Base-by-base conservation (phyloP, 2,797 vertebrate species). In the Pelochelys cantorii region DNA sequence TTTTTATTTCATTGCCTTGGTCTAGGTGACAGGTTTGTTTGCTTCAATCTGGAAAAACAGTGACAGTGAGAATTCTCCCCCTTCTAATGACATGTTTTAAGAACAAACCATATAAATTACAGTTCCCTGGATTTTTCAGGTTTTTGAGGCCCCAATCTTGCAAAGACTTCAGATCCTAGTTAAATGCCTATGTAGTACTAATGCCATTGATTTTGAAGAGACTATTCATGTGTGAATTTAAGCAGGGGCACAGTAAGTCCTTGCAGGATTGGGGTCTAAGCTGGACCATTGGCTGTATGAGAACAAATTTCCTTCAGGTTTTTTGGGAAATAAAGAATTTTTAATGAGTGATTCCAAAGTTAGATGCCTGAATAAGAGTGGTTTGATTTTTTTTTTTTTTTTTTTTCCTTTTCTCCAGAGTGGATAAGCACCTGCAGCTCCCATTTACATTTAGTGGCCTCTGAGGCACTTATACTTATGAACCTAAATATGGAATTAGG, bases 381-480 rank as follows among this genome's bases (percentile, higher is more conserved):
- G n/a, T 53, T 48, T 53, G 82, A 25, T 20, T 1, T 0, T 77
- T n/a, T n/a, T n/a, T n/a, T n/a, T n/a, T n/a, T n/a, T n/a, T n/a
- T n/a, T n/a, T n/a, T n/a, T n/a, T n/a, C n/a, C n/a, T n/a, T n/a
- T 53, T 53, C 12, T 79, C 84, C 48, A 53, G 57, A 79, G 4
- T 7, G 29, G 29, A 8, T 14, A 5, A 23, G 1, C 29, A 15
- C 74, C 52, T 62, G 22, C 2, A 1, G 8, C 14, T 0, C 34
- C 71, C 48, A 7, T 79, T 48, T 48, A 5, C 11, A 14, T 0
- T 3, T 1, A 12, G 55, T 83, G 48, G 18, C 60, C 85, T 84
- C 1, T 75, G 37, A 1, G 37, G 31, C 15, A 18, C 0, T 1
- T 18, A 25, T 37, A 1, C 56, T n/a, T 62, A 18, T 37, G 4